phyloP scores from a whole-genome alignment of 92 coral and sea anemone genomes.

The Porites lobata region DNA sequence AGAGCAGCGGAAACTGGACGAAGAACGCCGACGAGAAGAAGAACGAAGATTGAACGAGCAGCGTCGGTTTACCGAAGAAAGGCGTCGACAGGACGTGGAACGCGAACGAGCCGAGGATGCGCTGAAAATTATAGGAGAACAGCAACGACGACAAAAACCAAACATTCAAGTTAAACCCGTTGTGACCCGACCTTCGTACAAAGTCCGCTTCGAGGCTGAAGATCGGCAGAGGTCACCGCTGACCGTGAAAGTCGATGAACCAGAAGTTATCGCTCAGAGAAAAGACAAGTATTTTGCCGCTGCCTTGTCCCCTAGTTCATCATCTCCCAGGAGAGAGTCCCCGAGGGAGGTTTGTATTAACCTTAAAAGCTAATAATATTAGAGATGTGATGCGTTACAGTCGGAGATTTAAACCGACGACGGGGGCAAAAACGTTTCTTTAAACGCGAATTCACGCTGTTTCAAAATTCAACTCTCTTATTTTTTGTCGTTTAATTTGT shows the following conservation, averaged over 20 bases:
- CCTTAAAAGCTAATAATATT: not conserved
- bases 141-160: slow-evolving; percentile 55
- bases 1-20: slow-evolving; percentile 69
- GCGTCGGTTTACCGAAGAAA: slow-evolving; percentile 61
- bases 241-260: slow-evolving; percentile 49
- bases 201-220: slow-evolving; percentile 52
- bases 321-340: slow-evolving; percentile 44
- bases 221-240: slow-evolving; percentile 42
- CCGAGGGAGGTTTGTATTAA: slow-evolving; percentile 32
- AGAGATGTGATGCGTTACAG: not conserved
- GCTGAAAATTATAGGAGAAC: slow-evolving; percentile 62
- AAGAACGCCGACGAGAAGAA: slow-evolving; percentile 77
- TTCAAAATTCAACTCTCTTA: too few relatives aligned
- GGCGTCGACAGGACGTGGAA: slow-evolving; percentile 42
- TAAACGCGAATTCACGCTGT: too few relatives aligned
- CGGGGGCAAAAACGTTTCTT: too few relatives aligned
- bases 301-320: slow-evolving; percentile 15
- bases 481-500: not conserved
- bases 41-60: slow-evolving; percentile 69
- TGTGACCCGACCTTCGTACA: slow-evolving; percentile 33
- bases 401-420: too few relatives aligned
- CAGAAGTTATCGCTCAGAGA: slow-evolving; percentile 29
- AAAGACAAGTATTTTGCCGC: not conserved
- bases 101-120: slow-evolving; percentile 74
- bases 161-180: slow-evolving; percentile 49